Conservation (phyloP, 2,113 vertebrate genomes). For the human (Homo sapiens) region GRCh38 chr1:55573501-55574000, state of each 20-base stretch:
- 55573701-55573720: background rate
- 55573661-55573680: background rate
- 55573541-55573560: background rate
- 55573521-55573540: background rate
- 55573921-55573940: background rate
- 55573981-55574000: no score
- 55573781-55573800: background rate
- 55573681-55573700: background rate
- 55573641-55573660: background rate
- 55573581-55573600: background rate
- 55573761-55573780: background rate
- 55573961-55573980: no score
- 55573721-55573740: background rate
- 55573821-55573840: rapidly evolving
- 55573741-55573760: background rate
- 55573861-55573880: background rate
- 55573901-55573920: background rate
- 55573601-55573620: background rate
- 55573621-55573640: background rate
- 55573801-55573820: background rate
- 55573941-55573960: background rate
- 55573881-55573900: background rate
- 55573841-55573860: background rate
- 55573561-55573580: background rate
- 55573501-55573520: background rate